Evolutionary conservation across 2,888 invertebrate genomes (phyloP).

Genomic region (Eilema caniola): DNA sequence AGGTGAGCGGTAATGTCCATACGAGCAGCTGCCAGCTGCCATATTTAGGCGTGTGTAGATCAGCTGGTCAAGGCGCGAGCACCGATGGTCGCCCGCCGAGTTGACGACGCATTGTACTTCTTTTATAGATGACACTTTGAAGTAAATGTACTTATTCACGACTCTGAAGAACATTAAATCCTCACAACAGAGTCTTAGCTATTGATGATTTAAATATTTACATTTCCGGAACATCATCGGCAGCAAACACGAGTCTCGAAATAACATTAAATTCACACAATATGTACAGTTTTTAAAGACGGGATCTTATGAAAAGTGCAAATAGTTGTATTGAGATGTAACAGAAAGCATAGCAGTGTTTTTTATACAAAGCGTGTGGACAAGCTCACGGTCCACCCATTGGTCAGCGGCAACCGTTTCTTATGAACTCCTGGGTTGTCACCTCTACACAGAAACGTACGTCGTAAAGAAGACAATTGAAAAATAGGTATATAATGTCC

Average conservation of each 20-base stretch:
- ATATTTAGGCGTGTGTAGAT: constrained; percentile 59
- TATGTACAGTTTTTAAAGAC: neutral
- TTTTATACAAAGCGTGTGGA: too few species aligned
- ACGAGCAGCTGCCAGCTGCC: constrained; percentile 56
- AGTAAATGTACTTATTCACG: neutral
- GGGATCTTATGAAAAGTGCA: neutral
- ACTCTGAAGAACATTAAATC: neutral
- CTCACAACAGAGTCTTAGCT: neutral
- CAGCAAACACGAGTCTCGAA: neutral
- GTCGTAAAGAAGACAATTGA: neutral
- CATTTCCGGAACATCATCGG: neutral
- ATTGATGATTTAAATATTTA: too few species aligned
- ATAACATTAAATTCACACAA: neutral
- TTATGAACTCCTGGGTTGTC: neutral
- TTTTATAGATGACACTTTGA: constrained; percentile 11
- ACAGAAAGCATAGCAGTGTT: neutral
- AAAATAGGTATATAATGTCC: neutral
- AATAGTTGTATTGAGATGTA: neutral
- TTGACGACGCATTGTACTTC: constrained; percentile 9
- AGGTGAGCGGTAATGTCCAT: constrained; percentile 65
- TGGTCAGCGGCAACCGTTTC: neutral
- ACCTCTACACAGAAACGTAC: neutral
- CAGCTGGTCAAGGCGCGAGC: constrained; percentile 45
- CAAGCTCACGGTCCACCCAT: neutral
- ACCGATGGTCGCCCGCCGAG: constrained; percentile 10